Conservation (phyloP, 1,140 invertebrate species). For the Uloborus diversus region DNA sequence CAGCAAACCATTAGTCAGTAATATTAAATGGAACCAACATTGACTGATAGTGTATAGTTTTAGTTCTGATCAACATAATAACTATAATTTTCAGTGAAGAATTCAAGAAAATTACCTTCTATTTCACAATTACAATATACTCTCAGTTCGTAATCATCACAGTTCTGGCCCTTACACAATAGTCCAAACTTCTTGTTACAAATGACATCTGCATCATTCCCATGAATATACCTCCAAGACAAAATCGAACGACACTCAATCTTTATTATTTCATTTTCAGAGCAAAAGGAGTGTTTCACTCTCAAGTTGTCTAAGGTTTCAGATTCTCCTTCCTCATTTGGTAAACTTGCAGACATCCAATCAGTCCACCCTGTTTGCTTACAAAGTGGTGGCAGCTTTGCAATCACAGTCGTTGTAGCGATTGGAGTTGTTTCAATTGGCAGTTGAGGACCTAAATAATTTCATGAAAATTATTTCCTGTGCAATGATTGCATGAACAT, state of each 20-base stretch:
- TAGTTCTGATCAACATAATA: too few relatives aligned
- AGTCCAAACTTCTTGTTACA: conserved; percentile 39
- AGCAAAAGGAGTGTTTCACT: conserved; percentile 61
- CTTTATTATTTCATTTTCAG: conserved; percentile 58
- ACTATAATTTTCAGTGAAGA: too few relatives aligned
- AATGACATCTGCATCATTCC: not conserved
- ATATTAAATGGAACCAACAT: too few relatives aligned
- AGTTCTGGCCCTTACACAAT: conserved; percentile 36
- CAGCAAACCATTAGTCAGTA: too few relatives aligned
- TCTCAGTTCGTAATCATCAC: conserved; percentile 64
- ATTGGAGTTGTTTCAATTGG: not conserved
- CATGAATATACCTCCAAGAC: conserved; percentile 5
- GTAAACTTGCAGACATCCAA: conserved; percentile 65
- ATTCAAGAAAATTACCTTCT: not conserved
- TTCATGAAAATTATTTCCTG: too few relatives aligned
- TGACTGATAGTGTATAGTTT: too few relatives aligned
- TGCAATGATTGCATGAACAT: too few relatives aligned
- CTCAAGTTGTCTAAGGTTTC: conserved; percentile 63
- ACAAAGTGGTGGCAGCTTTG: not conserved
- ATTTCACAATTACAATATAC: conserved; percentile 64
- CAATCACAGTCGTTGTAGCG: not conserved
- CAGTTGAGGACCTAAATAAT: not conserved
- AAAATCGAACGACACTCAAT: conserved; percentile 61
- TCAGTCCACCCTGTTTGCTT: conserved; percentile 64
- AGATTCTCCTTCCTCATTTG: conserved; percentile 63